Base-by-base conservation (phyloP, 2,888 invertebrate species). In the Trissoscelio sp. region DNA sequence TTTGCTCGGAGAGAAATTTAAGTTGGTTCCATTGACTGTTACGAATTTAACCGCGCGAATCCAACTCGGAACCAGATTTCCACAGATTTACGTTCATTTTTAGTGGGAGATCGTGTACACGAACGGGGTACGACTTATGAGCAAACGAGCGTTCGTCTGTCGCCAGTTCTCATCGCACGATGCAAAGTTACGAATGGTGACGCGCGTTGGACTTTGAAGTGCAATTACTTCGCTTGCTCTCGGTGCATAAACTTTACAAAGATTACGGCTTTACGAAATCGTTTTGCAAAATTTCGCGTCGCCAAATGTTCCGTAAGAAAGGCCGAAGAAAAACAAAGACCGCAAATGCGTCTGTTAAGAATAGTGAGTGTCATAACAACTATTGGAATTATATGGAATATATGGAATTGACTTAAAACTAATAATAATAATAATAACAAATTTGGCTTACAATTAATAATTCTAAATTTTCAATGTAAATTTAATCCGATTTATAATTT, bases 101-200 rank as follows among this genome's bases (percentile, higher is more conserved):
- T 66, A 66, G 79, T 73, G 79, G 79, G 79, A 73, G 79, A 58
- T 60, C 28, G 48, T 34, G 67, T 18, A 55, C 60, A 31, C 42
- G 60, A 60, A 66, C 67, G 58, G 62, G 53, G 62, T 39, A 46
- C 73, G 78, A 70, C 70, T 78, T 70, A 70, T 70, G 73, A 74
- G 62, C 79, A 74, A 79, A 79, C 73, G 73, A 73, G 73, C 73
- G 69, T 58, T 57, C 64, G 60, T 64, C 57, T 70, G 70, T 72
- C 64, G 78, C 44, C 80, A 80, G 80, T 74, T 44, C 67, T 74
- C 70, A 48, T 70, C 53, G 79, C 72, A 34, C 79, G 57, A 79
- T 66, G 72, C 79, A 58, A 79, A 66, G 77, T 62, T 62, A 12
- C 79, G 66, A 58, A 66, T 28, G 72, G 72, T 79, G 64, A 79